Conservation (phyloP, 2,113 vertebrate genomes). For the Halcyon senegalensis region DNA sequence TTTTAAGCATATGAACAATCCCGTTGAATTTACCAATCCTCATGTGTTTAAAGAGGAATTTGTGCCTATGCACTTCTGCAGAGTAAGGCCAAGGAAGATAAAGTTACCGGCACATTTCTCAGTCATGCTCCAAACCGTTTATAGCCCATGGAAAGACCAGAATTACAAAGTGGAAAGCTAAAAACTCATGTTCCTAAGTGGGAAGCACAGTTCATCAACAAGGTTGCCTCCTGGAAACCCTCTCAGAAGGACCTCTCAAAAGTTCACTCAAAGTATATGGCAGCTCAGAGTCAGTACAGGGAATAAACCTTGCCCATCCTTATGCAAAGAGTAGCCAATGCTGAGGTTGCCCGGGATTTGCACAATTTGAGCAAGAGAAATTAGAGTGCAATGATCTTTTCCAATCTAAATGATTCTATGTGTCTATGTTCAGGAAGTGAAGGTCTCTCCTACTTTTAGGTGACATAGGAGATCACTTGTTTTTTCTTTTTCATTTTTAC, state of each 20-base stretch:
- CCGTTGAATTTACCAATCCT: constrained; percentile 14
- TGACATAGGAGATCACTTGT: not conserved
- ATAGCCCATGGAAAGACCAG: not conserved
- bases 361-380: not conserved
- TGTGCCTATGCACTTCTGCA: not conserved
- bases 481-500: not conserved
- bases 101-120: not conserved
- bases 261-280: not conserved
- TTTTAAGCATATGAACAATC: constrained; percentile 35
- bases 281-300: not conserved
- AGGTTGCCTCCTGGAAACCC: not conserved
- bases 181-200: not conserved
- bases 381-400: not conserved
- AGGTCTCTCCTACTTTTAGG: not conserved
- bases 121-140: not conserved
- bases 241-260: not conserved
- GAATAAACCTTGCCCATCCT: not conserved
- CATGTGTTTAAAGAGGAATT: not conserved
- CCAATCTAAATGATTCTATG: not conserved
- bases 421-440: not conserved
- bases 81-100: not conserved
- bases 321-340: not conserved
- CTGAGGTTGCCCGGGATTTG: not conserved
- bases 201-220: not conserved
- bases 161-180: not conserved